Evolutionary conservation across 2,797 vertebrate genomes (phyloP).

Genomic region (Natrix natrix): DNA sequence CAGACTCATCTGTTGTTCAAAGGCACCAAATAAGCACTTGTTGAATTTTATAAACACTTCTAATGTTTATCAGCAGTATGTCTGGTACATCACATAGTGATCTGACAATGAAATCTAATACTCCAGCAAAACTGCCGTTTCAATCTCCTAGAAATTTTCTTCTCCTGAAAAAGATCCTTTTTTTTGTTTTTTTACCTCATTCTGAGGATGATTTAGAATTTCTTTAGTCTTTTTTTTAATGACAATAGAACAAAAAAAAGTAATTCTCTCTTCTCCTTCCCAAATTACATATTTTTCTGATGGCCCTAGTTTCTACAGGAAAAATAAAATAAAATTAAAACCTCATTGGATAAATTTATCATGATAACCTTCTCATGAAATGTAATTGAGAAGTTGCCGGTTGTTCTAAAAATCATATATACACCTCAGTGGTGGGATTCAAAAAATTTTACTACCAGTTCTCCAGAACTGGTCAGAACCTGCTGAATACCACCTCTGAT

Average conservation of each 20-base stretch:
- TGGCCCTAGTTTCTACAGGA: background rate
- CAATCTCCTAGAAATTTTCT: background rate
- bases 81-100: slow-evolving; percentile 10
- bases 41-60: slow-evolving; percentile 45
- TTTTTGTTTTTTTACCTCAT: background rate
- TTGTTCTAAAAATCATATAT: background rate
- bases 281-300: background rate
- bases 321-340: background rate
- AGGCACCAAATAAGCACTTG: background rate
- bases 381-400: background rate
- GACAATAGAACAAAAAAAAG: background rate
- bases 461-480: no score
- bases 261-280: background rate
- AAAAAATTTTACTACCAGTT: no score
- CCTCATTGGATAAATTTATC: background rate
- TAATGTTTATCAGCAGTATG: slow-evolving; percentile 44
- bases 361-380: background rate
- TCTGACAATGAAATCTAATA: background rate
- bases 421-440: background rate
- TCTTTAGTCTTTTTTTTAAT: background rate
- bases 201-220: background rate
- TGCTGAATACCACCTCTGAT: no score
- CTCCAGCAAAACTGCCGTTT: background rate
- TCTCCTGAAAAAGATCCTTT: background rate
- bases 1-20: background rate